Conservation (phyloP, 2,797 vertebrate species). For the Arnoldichthys spilopterus region DNA sequence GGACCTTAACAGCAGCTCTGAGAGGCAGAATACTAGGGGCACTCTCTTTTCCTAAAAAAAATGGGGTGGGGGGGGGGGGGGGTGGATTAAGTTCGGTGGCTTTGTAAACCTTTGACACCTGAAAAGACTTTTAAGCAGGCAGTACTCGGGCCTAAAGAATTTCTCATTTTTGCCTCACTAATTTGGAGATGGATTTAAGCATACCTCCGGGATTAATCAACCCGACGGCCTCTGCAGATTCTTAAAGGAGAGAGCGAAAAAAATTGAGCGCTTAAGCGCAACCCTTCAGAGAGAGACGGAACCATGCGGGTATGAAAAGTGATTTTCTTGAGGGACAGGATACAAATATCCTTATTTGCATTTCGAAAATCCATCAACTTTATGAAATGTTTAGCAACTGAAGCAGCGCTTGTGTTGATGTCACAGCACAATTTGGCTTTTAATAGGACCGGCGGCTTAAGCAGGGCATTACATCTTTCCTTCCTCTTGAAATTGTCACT, state of each 20-base stretch:
- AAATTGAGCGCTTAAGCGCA: conserved; percentile 39
- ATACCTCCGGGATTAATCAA: conserved; percentile 59
- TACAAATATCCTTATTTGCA: conserved; percentile 62
- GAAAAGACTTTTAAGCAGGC: conserved; percentile 52
- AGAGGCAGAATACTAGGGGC: conserved; percentile 34
- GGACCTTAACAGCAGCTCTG: conserved; percentile 31
- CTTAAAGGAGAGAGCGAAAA: conserved; percentile 4
- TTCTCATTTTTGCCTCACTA: conserved; percentile 57
- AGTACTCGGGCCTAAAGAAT: conserved; percentile 49
- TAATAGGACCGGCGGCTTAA: conserved; percentile 66
- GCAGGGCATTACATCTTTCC: conserved; percentile 71
- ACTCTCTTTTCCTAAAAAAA: conserved; percentile 17
- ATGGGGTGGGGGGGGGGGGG: not conserved
- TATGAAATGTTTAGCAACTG: conserved; percentile 67
- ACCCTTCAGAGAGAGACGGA: conserved; percentile 44
- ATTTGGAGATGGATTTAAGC: conserved; percentile 60
- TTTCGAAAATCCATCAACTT: conserved; percentile 66
- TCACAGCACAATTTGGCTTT: conserved; percentile 64
- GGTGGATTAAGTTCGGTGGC: conserved; percentile 54
- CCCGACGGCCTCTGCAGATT: conserved; percentile 51
- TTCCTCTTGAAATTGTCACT: conserved; percentile 78
- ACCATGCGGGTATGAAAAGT: conserved; percentile 62
- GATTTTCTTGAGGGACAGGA: conserved; percentile 60
- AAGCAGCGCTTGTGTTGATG: conserved; percentile 58
- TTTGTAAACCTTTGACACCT: conserved; percentile 62